These are phyloP conservation scores for Caenorhabditis briggsae DNA, from an alignment of 1,140 invertebrate genomes.

Conservation along the genomic window DNA sequence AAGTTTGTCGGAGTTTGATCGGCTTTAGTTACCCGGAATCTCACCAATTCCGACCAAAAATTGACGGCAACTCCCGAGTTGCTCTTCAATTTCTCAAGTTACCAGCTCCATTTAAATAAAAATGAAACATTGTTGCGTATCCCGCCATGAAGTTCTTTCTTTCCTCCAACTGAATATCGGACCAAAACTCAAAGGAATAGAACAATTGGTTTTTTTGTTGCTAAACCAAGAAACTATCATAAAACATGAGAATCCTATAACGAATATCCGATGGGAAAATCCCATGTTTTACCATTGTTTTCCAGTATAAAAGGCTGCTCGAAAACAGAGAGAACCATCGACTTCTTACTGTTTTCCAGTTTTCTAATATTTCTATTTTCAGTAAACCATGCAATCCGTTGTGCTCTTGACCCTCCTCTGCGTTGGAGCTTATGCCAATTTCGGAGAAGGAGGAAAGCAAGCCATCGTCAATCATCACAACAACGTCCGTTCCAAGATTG, in stretches of 20 bases:
- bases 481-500: constrained; percentile 37
- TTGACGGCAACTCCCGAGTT: no score
- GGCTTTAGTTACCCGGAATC: no score
- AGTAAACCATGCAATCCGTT: constrained; percentile 24
- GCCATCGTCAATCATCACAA: constrained; percentile 48
- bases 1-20: no score
- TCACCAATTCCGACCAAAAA: no score
- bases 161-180: neutral
- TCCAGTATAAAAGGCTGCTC: neutral
- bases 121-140: no score
- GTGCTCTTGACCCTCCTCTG: neutral
- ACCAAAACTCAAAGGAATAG: neutral
- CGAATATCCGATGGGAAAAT: neutral
- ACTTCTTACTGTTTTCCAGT: neutral
- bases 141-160: no score
- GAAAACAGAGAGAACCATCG: neutral
- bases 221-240: neutral
- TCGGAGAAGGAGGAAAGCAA: neutral
- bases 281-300: neutral
- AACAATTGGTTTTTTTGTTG: neutral
- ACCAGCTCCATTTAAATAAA: no score
- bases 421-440: neutral
- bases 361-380: neutral
- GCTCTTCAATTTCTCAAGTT: no score
- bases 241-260: neutral